These are phyloP conservation scores for Ascaphus truei DNA, from an alignment of 2,113 vertebrate genomes.

Conservation along the genomic window DNA sequence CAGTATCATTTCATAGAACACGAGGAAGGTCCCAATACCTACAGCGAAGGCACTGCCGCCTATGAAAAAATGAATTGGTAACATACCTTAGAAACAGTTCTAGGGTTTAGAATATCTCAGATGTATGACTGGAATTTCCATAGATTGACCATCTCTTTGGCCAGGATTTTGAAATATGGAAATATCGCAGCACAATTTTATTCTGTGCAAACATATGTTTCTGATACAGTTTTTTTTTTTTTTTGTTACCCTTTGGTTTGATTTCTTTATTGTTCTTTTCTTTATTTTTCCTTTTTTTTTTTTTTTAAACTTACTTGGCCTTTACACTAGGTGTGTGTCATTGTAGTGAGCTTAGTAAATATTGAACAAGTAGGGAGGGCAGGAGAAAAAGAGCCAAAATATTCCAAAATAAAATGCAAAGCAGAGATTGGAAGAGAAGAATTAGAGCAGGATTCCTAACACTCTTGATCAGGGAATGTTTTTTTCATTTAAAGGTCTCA, in stretches of 20 bases:
- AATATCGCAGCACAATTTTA: slow-evolving; percentile 8
- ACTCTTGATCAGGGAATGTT: neutral
- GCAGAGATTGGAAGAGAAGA: neutral
- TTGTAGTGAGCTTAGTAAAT: slow-evolving; percentile 17
- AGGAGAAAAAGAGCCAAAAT: neutral
- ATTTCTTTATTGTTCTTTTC: slow-evolving; percentile 24
- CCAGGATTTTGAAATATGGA: neutral
- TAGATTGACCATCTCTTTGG: slow-evolving; percentile 7
- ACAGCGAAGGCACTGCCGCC: too few relatives aligned
- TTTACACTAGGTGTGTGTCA: slow-evolving; percentile 3
- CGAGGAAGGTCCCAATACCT: too few relatives aligned
- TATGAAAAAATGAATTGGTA: too few relatives aligned
- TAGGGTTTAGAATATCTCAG: too few relatives aligned
- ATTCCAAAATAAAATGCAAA: slow-evolving; percentile 18
- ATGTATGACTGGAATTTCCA: too few relatives aligned
- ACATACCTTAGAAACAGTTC: too few relatives aligned
- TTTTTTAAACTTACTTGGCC: slow-evolving; percentile 4
- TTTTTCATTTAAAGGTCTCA: slow-evolving; percentile 11
- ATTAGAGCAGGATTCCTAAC: neutral
- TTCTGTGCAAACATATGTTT: slow-evolving; percentile 23
- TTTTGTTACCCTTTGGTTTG: too few relatives aligned
- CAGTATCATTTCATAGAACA: too few relatives aligned
- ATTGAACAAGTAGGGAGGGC: slow-evolving; percentile 7
- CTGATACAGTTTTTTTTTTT: neutral
- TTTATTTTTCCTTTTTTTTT: slow-evolving; percentile 20